Percentiles rank a stretch among this genome's conserved stretches.
phyloP scores from a whole-genome alignment of 2,797 vertebrate genomes.

The Cheirogaleus major region DNA sequence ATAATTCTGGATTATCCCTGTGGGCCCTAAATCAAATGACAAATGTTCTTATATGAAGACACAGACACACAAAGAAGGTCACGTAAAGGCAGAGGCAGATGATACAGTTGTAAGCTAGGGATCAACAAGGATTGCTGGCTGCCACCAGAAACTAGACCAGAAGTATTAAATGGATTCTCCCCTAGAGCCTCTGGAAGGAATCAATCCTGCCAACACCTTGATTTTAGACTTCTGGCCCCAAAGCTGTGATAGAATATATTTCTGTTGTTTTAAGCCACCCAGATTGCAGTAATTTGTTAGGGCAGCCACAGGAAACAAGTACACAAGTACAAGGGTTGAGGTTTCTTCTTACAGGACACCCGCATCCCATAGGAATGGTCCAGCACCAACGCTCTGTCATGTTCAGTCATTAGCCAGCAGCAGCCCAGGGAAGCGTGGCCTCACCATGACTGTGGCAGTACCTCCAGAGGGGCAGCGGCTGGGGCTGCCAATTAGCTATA shows the following conservation, averaged over 20 bases:
- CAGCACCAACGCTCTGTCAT: not conserved
- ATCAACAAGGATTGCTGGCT: not conserved
- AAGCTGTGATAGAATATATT: not conserved
- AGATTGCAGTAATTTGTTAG: not conserved
- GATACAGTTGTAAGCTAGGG: not conserved
- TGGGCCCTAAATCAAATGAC: not conserved
- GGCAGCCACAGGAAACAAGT: not conserved
- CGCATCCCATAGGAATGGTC: not conserved
- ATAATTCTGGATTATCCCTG: not conserved
- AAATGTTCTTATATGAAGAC: not conserved
- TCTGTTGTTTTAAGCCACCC: not conserved
- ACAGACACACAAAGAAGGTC: not conserved
- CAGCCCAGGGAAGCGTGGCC: not conserved
- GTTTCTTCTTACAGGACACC: not conserved
- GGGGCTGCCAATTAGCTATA: not conserved
- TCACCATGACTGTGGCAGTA: not conserved
- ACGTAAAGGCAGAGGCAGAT: not conserved
- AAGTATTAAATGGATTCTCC: not conserved
- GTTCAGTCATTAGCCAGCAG: not conserved
- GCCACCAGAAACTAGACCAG: not conserved
- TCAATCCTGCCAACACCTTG: not conserved
- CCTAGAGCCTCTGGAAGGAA: not conserved
- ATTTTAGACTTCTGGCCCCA: not conserved
- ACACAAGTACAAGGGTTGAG: not conserved
- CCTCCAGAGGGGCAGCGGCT: not conserved